phyloP scores from a whole-genome alignment of 2,888 invertebrate genomes.

The Drosophila mettleri region DNA sequence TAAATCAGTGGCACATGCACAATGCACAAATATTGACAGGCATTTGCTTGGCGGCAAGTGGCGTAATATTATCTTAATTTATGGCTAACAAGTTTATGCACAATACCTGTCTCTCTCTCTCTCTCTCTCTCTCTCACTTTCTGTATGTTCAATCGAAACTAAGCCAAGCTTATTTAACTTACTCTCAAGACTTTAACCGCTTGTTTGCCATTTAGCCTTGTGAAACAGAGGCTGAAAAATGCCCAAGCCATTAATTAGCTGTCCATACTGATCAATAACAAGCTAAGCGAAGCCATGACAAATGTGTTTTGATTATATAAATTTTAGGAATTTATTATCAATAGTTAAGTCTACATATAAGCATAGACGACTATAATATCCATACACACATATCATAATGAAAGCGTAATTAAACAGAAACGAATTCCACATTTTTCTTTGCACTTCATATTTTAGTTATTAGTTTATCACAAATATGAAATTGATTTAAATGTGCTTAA shows the following conservation, averaged over 20 bases:
- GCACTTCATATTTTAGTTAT: background rate
- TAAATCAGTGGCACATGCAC: slow-evolving; percentile 21
- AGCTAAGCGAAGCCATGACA: background rate
- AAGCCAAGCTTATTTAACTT: slow-evolving; percentile 31
- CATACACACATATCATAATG: background rate
- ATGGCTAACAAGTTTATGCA: slow-evolving; percentile 45
- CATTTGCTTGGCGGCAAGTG: slow-evolving; percentile 41
- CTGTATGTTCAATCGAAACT: slow-evolving; percentile 5
- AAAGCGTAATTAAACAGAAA: background rate
- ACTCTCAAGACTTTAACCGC: slow-evolving; percentile 7
- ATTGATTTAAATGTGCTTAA: slow-evolving; percentile 7
- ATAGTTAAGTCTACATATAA: no score
- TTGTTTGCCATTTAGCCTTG: slow-evolving; percentile 10
- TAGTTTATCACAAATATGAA: background rate
- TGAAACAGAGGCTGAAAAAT: slow-evolving; percentile 15
- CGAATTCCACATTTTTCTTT: background rate
- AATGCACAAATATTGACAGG: slow-evolving; percentile 43
- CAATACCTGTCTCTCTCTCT: no score
- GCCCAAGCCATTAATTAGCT: slow-evolving; percentile 15
- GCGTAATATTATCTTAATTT: slow-evolving; percentile 56
- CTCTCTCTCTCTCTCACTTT: background rate
- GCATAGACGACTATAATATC: no score
- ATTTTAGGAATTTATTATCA: no score
- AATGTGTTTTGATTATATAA: no score
- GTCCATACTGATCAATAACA: background rate